Evolutionary conservation across 1,140 invertebrate genomes (phyloP), one percentile per base, ranked within the genome.

Genomic region (Oryctes rhinoceros): DNA sequence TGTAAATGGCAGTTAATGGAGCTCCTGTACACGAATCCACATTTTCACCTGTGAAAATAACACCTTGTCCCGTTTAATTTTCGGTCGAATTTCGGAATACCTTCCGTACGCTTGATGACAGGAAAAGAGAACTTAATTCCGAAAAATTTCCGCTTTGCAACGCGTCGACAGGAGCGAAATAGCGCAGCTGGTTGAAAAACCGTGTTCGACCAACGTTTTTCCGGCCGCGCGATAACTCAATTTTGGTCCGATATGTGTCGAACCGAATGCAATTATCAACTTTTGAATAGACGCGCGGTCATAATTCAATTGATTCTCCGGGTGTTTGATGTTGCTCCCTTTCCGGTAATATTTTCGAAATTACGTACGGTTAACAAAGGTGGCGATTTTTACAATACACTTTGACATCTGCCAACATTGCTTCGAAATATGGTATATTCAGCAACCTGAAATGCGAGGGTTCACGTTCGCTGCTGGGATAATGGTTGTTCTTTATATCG

Each of bases 281-380:
- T 67, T 67, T 53, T 67, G 13, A 67, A 67, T 24, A 18, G 65
- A 67, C 65, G 24, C 18, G 65, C 65, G 65, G 65, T 11, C 4
- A 18, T 67, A 67, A 67, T 67, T 67, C 65, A 67, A 67, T 67
- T 67, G 65, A 67, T 24, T 20, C 18, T 20, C 18, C 65, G 65
- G 65, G 24, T 67, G 65, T 67, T 67, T 67, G 65, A 67, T 1
- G 65, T 67, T 44, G 65, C 65, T 67, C 20, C 24, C 62, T 65
- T 18, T 13, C 13, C 49, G 65, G 53, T 24, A 24, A 67, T 67
- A 67, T 67, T 67, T 67, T 24, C 65, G 24, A 67, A 67, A 67
- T 67, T 67, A 67, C 65, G 20, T 18, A 35, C 65, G 20, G 20
- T 67, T 67, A 67, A 18, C 65, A 18, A 53, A 53, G n/a, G 49